Evolutionary conservation across 2,113 vertebrate species (phyloP).

Genomic region (Pollachius pollachius): DNA sequence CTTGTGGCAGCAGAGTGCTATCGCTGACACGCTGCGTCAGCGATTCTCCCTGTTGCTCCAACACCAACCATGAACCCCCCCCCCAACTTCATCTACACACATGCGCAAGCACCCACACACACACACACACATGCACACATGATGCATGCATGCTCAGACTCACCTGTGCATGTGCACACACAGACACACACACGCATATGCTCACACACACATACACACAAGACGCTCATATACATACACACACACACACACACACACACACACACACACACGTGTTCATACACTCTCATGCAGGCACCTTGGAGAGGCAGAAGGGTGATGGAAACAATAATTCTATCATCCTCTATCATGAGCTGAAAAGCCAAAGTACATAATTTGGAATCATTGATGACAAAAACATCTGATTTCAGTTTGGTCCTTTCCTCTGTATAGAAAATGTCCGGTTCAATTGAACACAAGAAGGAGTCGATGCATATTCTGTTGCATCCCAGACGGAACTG

Average conservation of each 20-base stretch:
- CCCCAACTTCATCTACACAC: slow-evolving; percentile 43
- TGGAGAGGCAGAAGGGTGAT: too few relatives aligned
- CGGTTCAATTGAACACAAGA: too few relatives aligned
- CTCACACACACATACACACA: background rate
- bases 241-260: background rate
- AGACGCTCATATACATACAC: background rate
- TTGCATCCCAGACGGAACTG: slow-evolving; percentile 32
- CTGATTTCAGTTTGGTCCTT: too few relatives aligned
- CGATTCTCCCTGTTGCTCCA: slow-evolving; percentile 73
- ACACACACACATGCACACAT: background rate
- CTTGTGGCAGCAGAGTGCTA: slow-evolving; percentile 70
- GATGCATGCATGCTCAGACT: background rate
- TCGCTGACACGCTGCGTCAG: slow-evolving; percentile 74
- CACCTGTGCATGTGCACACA: background rate
- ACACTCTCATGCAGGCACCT: too few relatives aligned
- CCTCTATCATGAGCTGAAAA: too few relatives aligned
- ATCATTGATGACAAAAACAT: too few relatives aligned
- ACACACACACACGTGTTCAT: background rate
- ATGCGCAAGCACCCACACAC: slow-evolving; percentile 15
- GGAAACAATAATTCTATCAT: too few relatives aligned
- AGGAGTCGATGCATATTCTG: too few relatives aligned
- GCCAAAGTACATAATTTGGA: too few relatives aligned
- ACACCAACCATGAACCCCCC: slow-evolving; percentile 40
- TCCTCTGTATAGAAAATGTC: too few relatives aligned
- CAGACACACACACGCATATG: background rate